Percentiles rank a stretch among this genome's conserved stretches.
phyloP scores from a whole-genome alignment of 2,113 vertebrate species.

The Entelurus aequoreus region DNA sequence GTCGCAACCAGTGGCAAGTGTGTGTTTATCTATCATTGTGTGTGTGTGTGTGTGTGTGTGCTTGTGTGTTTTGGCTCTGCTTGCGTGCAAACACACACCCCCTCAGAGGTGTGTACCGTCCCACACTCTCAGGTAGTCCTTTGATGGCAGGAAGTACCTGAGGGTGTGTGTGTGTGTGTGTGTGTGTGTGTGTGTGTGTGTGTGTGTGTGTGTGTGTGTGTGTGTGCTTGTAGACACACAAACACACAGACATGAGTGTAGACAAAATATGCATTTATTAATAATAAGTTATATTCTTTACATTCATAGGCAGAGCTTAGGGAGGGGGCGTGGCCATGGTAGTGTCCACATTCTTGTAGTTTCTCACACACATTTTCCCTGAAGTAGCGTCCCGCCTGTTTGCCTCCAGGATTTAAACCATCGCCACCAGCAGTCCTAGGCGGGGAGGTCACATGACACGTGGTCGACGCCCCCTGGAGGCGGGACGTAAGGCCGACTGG shows the following conservation, averaged over 20 bases:
- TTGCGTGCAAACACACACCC: neutral
- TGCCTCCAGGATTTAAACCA: neutral
- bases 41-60: no score
- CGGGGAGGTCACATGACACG: neutral
- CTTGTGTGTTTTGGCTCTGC: neutral
- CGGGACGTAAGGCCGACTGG: slow-evolving; percentile 1
- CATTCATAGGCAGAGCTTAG: slow-evolving; percentile 78
- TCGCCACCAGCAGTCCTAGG: neutral
- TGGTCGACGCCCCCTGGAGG: neutral
- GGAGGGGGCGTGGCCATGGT: slow-evolving; percentile 51
- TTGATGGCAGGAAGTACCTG: slow-evolving; percentile 20
- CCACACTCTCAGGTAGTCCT: neutral
- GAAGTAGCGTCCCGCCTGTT: neutral
- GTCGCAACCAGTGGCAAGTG: no score
- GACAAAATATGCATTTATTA: slow-evolving; percentile 99
- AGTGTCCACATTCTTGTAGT: slow-evolving; percentile 51
- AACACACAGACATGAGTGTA: slow-evolving; percentile 63
- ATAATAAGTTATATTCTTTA: slow-evolving; percentile 96
- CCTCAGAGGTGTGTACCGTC: neutral
- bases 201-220: slow-evolving; percentile 9
- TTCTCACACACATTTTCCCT: neutral
- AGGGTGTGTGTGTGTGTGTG: slow-evolving; percentile 5
- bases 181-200: slow-evolving; percentile 10
- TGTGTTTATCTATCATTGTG: no score
- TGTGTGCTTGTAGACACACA: slow-evolving; percentile 4